Conservation (phyloP, 2,797 vertebrate species). For the Gallinago solitaria region DNA sequence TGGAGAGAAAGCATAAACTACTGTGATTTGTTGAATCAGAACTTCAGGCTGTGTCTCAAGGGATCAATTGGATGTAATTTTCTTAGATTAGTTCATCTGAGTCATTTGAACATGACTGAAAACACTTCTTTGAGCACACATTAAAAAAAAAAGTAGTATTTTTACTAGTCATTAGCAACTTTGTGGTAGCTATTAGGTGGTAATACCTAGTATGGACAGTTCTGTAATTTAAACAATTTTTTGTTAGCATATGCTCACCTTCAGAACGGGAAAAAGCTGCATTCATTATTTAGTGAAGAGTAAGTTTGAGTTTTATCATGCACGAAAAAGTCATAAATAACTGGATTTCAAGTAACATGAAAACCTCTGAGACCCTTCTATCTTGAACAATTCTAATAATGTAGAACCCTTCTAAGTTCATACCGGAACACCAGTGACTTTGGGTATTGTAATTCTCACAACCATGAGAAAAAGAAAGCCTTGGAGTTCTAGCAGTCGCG, state of each 20-base stretch:
- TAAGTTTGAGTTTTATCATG: background rate
- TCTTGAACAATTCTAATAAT: background rate
- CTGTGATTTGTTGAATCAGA: constrained; percentile 47
- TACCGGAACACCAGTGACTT: background rate
- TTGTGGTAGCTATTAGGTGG: constrained; percentile 24
- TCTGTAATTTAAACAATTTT: constrained; percentile 16
- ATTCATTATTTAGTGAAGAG: background rate
- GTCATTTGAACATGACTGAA: constrained; percentile 36
- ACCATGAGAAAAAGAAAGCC: constrained; percentile 11
- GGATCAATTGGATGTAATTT: constrained; percentile 41
- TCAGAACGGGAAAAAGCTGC: background rate
- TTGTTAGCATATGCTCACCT: background rate
- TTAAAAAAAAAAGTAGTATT: constrained; percentile 38
- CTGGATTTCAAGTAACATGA: background rate
- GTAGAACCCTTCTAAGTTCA: background rate
- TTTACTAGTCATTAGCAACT: constrained; percentile 41
- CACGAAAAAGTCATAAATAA: background rate
- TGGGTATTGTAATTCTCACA: background rate
- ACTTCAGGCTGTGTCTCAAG: constrained; percentile 44
- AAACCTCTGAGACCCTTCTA: background rate
- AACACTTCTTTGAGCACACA: background rate
- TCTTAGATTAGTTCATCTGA: constrained; percentile 48
- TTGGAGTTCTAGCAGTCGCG: background rate
- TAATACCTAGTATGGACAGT: constrained; percentile 2
- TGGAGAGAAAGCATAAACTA: background rate